Evolutionary conservation across 2,113 vertebrate genomes (phyloP), one percentile per base, ranked within the genome.

Genomic region (Plecotus auritus): DNA sequence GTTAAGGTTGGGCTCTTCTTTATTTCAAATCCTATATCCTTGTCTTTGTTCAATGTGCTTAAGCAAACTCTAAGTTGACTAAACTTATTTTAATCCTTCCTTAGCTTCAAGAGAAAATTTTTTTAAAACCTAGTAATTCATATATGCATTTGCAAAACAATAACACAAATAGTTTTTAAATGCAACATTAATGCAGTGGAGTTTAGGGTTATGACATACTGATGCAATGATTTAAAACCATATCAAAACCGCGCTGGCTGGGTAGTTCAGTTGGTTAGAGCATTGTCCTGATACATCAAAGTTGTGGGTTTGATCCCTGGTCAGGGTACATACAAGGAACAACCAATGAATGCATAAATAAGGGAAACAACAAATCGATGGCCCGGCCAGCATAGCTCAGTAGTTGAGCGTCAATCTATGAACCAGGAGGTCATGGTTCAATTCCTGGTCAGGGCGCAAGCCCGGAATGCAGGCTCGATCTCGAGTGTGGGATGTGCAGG

Each of bases 51-150:
- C 9, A 92, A 72, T 82, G 26, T 80, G 51, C n/a, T 91, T 81
- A 90, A 40, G 51, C 37, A 85, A 91, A 91, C 42, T 77, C n/a
- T 91, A 91, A 86, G 7, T 66, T 86, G 76, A 72, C n/a, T 70
- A 45, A 91, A 74, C 30, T 51, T 85, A 47, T 10, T 78, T 92
- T 88, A 92, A 85, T 67, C 56, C 9, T 84, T 14, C 42, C 35
- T 92, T 67, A 85, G 51, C 35, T 67, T 90, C 86, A 91, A 76
- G 30, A 77, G 20, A 5, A 92, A 77, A 26, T 3, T 8, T 72
- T 73, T 80, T 91, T 4, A 7, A 59, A 91, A 80, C 7, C 67
- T 18, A 72, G 42, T 69, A 89, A 76, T 89, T 94, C 45, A 35
- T 49, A 77, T 42, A 78, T 14, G 42, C 32, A 86, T 83, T 88